These are phyloP conservation scores for Cephonodes hylas DNA, from an alignment of 2,888 invertebrate species.

Conservation along the genomic window DNA sequence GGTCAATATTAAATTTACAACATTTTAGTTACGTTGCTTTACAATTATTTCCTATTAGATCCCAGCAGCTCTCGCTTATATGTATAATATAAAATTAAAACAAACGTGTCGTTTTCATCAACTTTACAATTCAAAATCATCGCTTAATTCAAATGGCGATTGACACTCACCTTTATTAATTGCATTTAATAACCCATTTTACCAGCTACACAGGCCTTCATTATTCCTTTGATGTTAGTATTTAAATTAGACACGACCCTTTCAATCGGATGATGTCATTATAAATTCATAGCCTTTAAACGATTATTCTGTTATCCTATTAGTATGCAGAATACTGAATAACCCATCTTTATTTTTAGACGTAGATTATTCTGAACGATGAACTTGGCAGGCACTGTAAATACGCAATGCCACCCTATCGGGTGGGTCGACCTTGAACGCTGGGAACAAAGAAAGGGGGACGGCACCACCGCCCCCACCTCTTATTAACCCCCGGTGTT, in stretches of 20 bases:
- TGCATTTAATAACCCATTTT: neutral
- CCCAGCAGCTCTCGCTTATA: too few relatives aligned
- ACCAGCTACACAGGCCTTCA: neutral
- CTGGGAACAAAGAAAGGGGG: conserved; percentile 50
- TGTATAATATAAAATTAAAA: too few relatives aligned
- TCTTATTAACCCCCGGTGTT: conserved; percentile 28
- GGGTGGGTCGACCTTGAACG: conserved; percentile 50
- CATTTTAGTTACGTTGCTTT: too few relatives aligned
- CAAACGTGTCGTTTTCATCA: too few relatives aligned
- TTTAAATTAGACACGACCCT: neutral
- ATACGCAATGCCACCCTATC: conserved; percentile 16
- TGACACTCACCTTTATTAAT: neutral
- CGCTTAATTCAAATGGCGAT: neutral
- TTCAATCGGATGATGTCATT: neutral
- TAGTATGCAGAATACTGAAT: neutral
- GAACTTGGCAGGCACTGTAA: neutral
- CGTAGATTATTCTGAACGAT: neutral
- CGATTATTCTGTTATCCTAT: neutral
- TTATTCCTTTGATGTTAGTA: neutral
- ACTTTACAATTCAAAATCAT: neutral
- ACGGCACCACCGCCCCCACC: conserved; percentile 28
- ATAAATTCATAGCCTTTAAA: neutral
- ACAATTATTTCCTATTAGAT: too few relatives aligned
- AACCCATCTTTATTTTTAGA: conserved; percentile 11
- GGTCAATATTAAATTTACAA: too few relatives aligned